A percentile compares a stretch with the other conserved stretches of the same genome.
Evolutionary conservation across 1,140 invertebrate species (phyloP).

Genomic region (Eurosta solidaginis): DNA sequence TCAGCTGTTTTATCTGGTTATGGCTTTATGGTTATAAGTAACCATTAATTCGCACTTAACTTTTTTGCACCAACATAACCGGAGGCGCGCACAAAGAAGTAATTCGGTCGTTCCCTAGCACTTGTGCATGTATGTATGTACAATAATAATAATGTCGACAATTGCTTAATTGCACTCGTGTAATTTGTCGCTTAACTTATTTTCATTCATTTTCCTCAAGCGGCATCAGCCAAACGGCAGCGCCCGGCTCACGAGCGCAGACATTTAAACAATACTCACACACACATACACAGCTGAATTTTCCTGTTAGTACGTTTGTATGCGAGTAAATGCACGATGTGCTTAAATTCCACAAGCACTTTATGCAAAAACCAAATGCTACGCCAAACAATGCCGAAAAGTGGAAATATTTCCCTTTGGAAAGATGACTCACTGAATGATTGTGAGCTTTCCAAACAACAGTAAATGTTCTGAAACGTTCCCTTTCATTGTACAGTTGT

Average conservation of each 20-base stretch:
- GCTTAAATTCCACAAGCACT: not conserved
- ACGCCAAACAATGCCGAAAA: not conserved
- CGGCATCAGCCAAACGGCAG: not conserved
- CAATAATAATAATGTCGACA: not conserved
- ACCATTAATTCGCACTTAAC: too few relatives aligned
- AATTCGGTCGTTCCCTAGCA: too few relatives aligned
- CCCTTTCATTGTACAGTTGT: not conserved
- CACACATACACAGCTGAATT: not conserved
- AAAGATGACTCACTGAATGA: not conserved
- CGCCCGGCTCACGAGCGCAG: too few relatives aligned
- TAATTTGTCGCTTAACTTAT: conserved; percentile 21
- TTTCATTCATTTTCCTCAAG: conserved; percentile 11
- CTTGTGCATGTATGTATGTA: too few relatives aligned
- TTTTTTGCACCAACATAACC: too few relatives aligned
- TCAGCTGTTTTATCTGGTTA: too few relatives aligned
- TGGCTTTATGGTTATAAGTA: too few relatives aligned
- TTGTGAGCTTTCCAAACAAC: too few relatives aligned
- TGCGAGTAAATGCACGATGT: not conserved
- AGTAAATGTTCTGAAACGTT: not conserved
- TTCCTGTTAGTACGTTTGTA: not conserved
- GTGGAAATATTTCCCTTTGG: not conserved
- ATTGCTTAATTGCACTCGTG: conserved; percentile 32
- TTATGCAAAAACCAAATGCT: not conserved
- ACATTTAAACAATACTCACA: not conserved
- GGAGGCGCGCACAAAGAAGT: too few relatives aligned